Evolutionary conservation across 1,140 invertebrate species (phyloP), one percentile per base, ranked within the genome.

Genomic region (Bactericera cockerelli): DNA sequence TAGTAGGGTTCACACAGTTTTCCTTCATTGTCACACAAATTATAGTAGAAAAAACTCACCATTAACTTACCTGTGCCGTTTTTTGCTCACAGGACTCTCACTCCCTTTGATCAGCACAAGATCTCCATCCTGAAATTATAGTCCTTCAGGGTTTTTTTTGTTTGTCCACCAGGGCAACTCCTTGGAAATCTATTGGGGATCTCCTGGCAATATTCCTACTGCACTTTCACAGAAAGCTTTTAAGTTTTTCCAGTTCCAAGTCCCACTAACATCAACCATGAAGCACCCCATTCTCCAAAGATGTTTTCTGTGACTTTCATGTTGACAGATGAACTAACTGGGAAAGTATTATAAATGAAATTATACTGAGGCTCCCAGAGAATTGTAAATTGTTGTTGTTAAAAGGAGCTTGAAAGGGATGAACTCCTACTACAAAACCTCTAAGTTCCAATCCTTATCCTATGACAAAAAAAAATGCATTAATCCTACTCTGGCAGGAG

Each of bases 261-360:
- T 97, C 93, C 93, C 89, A 60, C 83, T 84, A 6, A 96, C 89
- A 66, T 96, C 92, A 55, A 96, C 71, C 56, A 84, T 81, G 74
- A 93, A 93, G 54, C 94, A 84, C n/a, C 62, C 88, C 80, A 71
- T 93, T 90, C 60, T 80, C 81, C 39, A 90, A 72, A 49, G 87
- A 92, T 31, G 88, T n/a, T 89, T 31, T 95, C 84, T 57, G 91
- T 94, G 59, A 97, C 79, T 75, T 89, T 93, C 89, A 96, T 95
- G 66, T 66, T 75, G 22, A n/a, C n/a, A n/a, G n/a, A n/a, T n/a
- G n/a, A n/a, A n/a, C n/a, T n/a, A n/a, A n/a, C n/a, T n/a, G n/a
- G n/a, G n/a, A n/a, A n/a, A n/a, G n/a, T n/a, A n/a, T n/a, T n/a
- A n/a, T n/a, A n/a, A n/a, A n/a, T n/a, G n/a, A n/a, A n/a, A n/a